Conservation (phyloP, 2,888 invertebrate species). For the Xestia rhomboidea region DNA sequence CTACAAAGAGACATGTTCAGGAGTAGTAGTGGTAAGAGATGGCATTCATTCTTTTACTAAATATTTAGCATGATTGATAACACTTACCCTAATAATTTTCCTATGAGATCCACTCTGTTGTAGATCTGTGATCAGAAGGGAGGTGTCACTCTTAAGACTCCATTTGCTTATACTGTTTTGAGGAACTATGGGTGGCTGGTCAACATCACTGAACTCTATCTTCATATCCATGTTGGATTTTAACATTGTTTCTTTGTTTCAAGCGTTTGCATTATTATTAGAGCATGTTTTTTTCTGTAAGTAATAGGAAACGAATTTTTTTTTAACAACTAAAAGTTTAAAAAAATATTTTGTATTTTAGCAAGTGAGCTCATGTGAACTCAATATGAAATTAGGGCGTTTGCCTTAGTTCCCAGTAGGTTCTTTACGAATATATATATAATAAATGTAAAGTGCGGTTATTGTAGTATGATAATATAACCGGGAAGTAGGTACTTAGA, state of each 20-base stretch:
- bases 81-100: conserved; percentile 83
- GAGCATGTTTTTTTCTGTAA: conserved; percentile 53
- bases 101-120: conserved; percentile 79
- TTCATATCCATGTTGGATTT: conserved; percentile 67
- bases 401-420: neutral
- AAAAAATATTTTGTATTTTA: neutral
- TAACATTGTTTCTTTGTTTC: conserved; percentile 44
- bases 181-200: conserved; percentile 47
- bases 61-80: neutral
- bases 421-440: neutral
- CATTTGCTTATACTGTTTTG: conserved; percentile 64
- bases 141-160: conserved; percentile 70
- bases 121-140: conserved; percentile 69
- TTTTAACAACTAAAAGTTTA: too few species aligned
- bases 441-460: neutral
- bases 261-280: conserved; percentile 35
- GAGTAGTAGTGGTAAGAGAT: too few species aligned
- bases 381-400: neutral
- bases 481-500: neutral
- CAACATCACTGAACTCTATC: conserved; percentile 64
- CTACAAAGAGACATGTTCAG: neutral
- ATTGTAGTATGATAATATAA: neutral
- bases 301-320: neutral
- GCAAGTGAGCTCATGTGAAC: neutral
- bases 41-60: neutral